Conservation (phyloP, 2,797 vertebrate genomes). For the Liparis tanakae region DNA sequence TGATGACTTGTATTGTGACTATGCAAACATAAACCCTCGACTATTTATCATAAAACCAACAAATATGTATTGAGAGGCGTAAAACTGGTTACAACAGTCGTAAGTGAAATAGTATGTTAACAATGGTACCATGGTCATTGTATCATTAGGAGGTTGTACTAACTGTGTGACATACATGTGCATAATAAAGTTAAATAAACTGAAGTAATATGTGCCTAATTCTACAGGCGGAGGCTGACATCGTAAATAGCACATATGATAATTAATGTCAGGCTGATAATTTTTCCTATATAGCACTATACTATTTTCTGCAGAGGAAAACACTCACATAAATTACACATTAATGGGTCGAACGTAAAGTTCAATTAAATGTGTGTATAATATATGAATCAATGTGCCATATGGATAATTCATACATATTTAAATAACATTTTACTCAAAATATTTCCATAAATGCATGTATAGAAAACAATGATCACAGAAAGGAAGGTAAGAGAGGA, state of each 20-base stretch:
- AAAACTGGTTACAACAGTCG: not conserved
- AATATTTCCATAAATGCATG: not conserved
- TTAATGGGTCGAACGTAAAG: not conserved
- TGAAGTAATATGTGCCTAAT: not conserved
- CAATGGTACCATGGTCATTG: not conserved
- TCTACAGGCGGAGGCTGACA: not conserved
- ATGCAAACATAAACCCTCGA: no score
- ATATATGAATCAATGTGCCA: not conserved
- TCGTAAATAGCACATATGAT: not conserved
- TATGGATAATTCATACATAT: slow-evolving; percentile 1
- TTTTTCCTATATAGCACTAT: not conserved
- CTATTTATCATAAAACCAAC: not conserved
- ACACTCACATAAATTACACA: slow-evolving; percentile 1
- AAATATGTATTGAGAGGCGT: not conserved
- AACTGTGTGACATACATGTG: not conserved
- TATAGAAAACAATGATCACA: slow-evolving; percentile 1
- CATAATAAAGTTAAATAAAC: not conserved
- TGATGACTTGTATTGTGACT: no score
- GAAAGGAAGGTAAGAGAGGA: not conserved
- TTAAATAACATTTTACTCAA: not conserved
- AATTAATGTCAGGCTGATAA: not conserved
- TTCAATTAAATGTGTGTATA: not conserved
- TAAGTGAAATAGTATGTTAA: slow-evolving; percentile 1
- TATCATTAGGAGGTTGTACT: not conserved
- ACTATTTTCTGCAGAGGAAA: not conserved